Conservation (phyloP, 2,797 vertebrate genomes). For the Pangasius larnaudii region DNA sequence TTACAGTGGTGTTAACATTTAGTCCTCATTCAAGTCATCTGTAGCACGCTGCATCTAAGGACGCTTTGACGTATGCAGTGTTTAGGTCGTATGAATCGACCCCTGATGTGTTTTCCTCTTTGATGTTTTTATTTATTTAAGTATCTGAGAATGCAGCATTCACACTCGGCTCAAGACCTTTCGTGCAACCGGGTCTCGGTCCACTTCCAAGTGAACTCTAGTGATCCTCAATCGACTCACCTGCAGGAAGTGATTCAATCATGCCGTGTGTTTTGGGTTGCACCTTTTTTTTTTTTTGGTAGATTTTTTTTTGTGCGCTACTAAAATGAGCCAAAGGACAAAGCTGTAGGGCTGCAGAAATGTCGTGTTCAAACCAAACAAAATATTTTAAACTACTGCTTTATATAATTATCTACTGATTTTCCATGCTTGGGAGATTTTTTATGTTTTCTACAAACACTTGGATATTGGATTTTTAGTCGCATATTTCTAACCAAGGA, state of each 20-base stretch:
- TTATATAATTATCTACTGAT: not conserved
- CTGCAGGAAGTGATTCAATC: not conserved
- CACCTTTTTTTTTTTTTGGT: not conserved
- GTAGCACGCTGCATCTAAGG: not conserved
- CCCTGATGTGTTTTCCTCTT: not conserved
- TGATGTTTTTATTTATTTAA: not conserved
- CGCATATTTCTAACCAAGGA: not conserved
- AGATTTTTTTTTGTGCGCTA: not conserved
- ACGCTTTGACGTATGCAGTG: not conserved
- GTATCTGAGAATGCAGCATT: not conserved
- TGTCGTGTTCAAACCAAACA: not conserved
- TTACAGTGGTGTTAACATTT: slow-evolving; percentile 12
- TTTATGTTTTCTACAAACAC: not conserved
- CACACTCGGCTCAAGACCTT: not conserved
- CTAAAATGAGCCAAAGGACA: not conserved
- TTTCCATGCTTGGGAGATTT: not conserved
- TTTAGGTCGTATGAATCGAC: not conserved
- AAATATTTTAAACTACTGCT: not conserved
- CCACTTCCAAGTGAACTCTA: no score
- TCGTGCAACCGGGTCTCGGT: not conserved
- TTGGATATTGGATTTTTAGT: not conserved
- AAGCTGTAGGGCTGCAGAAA: not conserved
- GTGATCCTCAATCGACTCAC: not conserved
- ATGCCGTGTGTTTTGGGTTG: not conserved
- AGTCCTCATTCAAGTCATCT: not conserved